phyloP scores from a whole-genome alignment of 2,888 invertebrate genomes.

The Drosophila macrospina region DNA sequence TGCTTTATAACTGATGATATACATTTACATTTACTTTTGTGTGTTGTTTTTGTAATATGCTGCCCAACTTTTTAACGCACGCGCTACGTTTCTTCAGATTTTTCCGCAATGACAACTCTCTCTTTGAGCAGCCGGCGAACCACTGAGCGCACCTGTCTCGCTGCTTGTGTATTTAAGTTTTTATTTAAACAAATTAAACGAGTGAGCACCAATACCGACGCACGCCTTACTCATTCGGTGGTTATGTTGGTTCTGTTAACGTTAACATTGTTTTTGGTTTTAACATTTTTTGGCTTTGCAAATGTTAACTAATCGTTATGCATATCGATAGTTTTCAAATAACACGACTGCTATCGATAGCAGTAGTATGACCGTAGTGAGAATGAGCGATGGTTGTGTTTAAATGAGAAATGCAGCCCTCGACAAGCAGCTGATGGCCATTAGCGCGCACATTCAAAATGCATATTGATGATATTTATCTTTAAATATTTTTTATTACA shows the following conservation, averaged over 20 bases:
- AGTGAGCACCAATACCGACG: conserved; percentile 39
- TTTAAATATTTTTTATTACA: conserved; percentile 51
- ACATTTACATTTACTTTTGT: conserved; percentile 65
- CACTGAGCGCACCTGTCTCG: conserved; percentile 57
- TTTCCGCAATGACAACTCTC: conserved; percentile 58
- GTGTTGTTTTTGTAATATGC: conserved; percentile 45
- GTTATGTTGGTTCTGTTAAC: conserved; percentile 46
- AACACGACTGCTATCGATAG: conserved; percentile 8
- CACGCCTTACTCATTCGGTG: conserved; percentile 43
- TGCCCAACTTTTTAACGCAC: conserved; percentile 51
- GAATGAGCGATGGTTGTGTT: background rate
- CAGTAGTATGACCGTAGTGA: background rate
- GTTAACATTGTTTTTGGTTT: conserved; percentile 55
- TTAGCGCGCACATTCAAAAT: conserved; percentile 15
- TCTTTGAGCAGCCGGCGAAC: conserved; percentile 61
- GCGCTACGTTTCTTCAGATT: conserved; percentile 46
- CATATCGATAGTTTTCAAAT: background rate
- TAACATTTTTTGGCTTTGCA: conserved; percentile 35
- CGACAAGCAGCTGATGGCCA: conserved; percentile 37
- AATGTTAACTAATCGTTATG: conserved; percentile 30
- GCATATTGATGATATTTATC: background rate
- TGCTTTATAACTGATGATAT: conserved; percentile 39
- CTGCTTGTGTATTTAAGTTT: conserved; percentile 51
- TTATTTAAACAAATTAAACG: conserved; percentile 57
- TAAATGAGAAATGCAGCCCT: conserved; percentile 19